phyloP scores from a whole-genome alignment of 1,140 invertebrate species.

The Parasteatoda tepidariorum region DNA sequence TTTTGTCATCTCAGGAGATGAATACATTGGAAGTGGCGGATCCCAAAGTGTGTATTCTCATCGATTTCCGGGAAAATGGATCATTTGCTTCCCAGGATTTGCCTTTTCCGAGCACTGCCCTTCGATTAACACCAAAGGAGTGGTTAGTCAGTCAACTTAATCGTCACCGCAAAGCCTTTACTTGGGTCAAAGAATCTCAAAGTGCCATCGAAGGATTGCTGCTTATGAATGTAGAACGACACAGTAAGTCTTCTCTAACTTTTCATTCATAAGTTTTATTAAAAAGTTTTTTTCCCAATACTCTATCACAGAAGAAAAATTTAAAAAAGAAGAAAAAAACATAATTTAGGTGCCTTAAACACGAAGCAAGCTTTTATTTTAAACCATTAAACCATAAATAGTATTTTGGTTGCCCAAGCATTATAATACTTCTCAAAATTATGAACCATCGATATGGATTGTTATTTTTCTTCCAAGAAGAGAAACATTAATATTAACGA shows the following conservation, averaged over 20 bases:
- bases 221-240: conserved; percentile 87
- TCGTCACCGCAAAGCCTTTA: conserved; percentile 56
- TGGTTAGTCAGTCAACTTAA: conserved; percentile 51
- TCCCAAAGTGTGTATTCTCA: conserved; percentile 79
- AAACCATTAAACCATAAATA: no score
- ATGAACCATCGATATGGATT: no score
- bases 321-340: no score
- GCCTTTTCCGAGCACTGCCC: conserved; percentile 58
- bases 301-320: no score
- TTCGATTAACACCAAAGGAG: conserved; percentile 55
- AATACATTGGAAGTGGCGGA: conserved; percentile 86
- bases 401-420: no score
- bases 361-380: no score
- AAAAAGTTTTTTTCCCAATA: no score
- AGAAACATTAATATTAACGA: no score
- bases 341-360: no score
- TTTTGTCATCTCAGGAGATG: conserved; percentile 65
- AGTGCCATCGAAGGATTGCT: conserved; percentile 83
- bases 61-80: conserved; percentile 45
- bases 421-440: no score
- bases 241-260: conserved; percentile 72
- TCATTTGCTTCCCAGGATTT: conserved; percentile 53
- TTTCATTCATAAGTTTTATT: no score
- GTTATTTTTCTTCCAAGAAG: no score
- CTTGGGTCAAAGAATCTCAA: conserved; percentile 71